Percentiles rank a stretch among this genome's conserved stretches.
phyloP scores from a whole-genome alignment of 1,140 invertebrate species.

The Neotoxoptera formosana region DNA sequence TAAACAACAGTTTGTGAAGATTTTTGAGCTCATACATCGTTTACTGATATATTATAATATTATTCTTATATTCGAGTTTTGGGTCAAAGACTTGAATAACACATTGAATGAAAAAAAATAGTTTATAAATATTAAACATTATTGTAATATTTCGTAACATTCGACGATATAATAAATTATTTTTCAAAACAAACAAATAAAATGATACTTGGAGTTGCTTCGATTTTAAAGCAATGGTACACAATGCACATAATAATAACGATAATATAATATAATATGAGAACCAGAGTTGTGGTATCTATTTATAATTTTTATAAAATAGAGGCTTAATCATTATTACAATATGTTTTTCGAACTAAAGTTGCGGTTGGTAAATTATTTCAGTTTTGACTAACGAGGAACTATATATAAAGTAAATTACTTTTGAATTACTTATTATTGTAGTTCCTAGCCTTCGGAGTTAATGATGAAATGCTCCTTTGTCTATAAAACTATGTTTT shows the following conservation, averaged over 20 bases:
- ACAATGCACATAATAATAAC: not conserved
- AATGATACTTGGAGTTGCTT: not conserved
- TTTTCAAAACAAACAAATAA: not conserved
- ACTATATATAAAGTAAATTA: not conserved
- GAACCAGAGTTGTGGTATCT: not conserved
- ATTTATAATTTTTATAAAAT: not conserved
- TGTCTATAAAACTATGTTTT: not conserved
- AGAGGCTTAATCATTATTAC: not conserved
- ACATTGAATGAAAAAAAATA: not conserved
- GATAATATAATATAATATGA: not conserved
- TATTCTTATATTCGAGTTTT: not conserved
- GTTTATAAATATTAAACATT: not conserved
- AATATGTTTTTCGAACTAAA: not conserved
- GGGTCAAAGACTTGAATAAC: not conserved
- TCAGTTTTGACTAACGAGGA: not conserved
- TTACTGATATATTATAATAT: not conserved
- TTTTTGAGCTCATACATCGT: not conserved
- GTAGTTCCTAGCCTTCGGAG: not conserved
- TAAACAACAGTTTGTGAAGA: not conserved
- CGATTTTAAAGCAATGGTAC: not conserved
- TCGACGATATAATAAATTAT: not conserved
- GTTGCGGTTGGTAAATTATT: not conserved
- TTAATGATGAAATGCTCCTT: not conserved
- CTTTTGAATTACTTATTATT: slow-evolving; percentile 13
- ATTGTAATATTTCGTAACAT: not conserved